Base-by-base conservation (phyloP, 2,113 vertebrate genomes). In the Gila orcuttii region DNA sequence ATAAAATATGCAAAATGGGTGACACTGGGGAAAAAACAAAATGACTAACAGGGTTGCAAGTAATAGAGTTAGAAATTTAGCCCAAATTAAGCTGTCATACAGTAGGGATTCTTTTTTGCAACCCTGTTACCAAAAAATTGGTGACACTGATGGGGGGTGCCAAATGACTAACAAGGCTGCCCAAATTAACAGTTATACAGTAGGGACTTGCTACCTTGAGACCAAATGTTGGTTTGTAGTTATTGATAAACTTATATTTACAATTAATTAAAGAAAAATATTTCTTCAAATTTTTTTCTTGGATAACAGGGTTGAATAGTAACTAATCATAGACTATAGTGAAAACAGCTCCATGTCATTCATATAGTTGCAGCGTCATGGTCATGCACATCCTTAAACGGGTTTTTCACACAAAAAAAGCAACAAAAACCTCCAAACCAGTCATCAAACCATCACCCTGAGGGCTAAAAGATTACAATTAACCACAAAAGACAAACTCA, bases 391-490 rank as follows among this genome's bases (percentile, higher is more conserved):
- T 69, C 7, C 8, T 69, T 69, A 21, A 69, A 10, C 3, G 9
- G 21, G 4, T 39, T 39, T 21, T 71, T 10, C 33, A 39, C 4
- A 21, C 7, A 36, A 68, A 50, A 28, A 28, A 75, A 28, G 2
- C 9, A 47, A 74, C 12, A 47, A 45, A 52, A 31, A 1, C 0
- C 28, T 77, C 31, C 8, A 39, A 36, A 33, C 4, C 25, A 36
- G 57, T 62, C n/a, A 75, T 33, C 71, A 73, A 62, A 85, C 62
- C 39, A 62, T 57, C 45, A 15, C 55, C 50, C 66, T 15, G 8
- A 55, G 52, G 77, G 69, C 33, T 47, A 66, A 81, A 79, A 83
- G 33, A 77, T 77, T 52, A 64, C 11, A 47, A 82, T 83, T 59
- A 69, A 78, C 28, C 66, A 85, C 28, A 62, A 84, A n/a, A 47